Evolutionary conservation across 2,113 vertebrate species (phyloP).

Genomic region (Caranx melampygus): DNA sequence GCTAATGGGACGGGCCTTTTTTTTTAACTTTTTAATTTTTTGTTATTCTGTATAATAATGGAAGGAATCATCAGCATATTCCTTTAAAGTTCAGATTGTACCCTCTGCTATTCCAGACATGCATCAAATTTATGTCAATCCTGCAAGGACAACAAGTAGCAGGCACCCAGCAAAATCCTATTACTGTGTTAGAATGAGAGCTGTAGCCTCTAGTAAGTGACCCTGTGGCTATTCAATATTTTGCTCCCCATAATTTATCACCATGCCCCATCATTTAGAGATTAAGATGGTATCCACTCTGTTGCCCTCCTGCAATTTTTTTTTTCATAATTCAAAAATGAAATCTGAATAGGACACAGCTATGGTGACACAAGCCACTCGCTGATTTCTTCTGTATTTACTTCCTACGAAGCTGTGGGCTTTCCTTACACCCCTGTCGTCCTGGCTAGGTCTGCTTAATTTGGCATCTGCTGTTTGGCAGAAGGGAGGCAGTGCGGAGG

Average conservation of each 20-base stretch:
- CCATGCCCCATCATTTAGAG: constrained; percentile 18
- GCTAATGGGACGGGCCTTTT: constrained; percentile 14
- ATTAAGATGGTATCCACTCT: constrained; percentile 31
- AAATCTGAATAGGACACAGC: constrained; percentile 6
- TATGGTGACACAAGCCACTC: neutral
- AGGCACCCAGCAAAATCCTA: constrained; percentile 19
- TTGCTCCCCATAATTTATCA: constrained; percentile 20
- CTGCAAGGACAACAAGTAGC: neutral
- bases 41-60: constrained; percentile 21
- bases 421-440: constrained; percentile 66
- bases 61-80: constrained; percentile 33
- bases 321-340: constrained; percentile 19
- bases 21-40: neutral
- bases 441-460: constrained; percentile 58
- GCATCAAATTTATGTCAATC: constrained; percentile 13
- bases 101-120: constrained; percentile 2
- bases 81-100: constrained; percentile 1
- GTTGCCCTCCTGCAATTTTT: constrained; percentile 10
- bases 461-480: constrained; percentile 70
- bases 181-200: constrained; percentile 13
- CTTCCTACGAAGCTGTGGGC: constrained; percentile 47
- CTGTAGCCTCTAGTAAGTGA: constrained; percentile 3
- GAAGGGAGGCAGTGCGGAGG: constrained; percentile 45
- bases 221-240: constrained; percentile 17
- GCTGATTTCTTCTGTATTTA: constrained; percentile 38